Evolutionary conservation across 2,888 invertebrate species (phyloP), one percentile per base, ranked within the genome.

Genomic region (Aelia acuminata): DNA sequence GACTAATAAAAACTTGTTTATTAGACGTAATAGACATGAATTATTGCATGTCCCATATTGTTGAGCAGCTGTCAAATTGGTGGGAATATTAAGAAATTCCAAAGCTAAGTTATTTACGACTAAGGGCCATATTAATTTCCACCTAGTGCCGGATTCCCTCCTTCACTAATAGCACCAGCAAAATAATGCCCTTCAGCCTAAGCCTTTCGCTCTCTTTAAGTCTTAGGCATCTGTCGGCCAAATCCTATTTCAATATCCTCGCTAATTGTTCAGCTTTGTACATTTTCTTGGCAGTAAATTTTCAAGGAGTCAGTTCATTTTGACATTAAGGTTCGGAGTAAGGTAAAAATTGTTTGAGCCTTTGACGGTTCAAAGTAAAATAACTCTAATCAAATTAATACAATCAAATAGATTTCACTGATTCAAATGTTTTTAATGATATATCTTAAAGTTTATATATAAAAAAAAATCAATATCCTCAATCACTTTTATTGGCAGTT

Each of bases 101-200:
- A 47, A 47, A 47, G 80, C 43, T 43, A 80, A 43, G 80, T 80
- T 47, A 80, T 80, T 80, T 47, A 43, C 80, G 43, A 47, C 80
- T 47, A n/a, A 47, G 15, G 80, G n/a, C n/a, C 80, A 80, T 80
- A 47, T 80, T 80, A 80, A 80, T 80, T 80, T 80, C 80, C 39
- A 80, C 80, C 43, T 47, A 80, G 43, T 43, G n/a, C 43, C 80
- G 80, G 43, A 80, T 80, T 80, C 80, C 80, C 80, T 80, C 80
- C 80, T 80, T 39, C 43, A 8, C 80, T 80, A 43, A 80, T 80
- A 43, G n/a, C 80, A 80, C 80, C 43, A 43, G 43, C 80, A 47
- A 80, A 80, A 80, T 80, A 80, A 80, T 80, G 43, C 43, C 39
- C 75, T 39, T 80, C 80, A 39, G 43, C 10, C 43, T 13, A 47